A percentile compares a stretch with the other conserved stretches of the same genome.
phyloP scores from a whole-genome alignment of 2,888 invertebrate species.

The Pinctada fucata region DNA sequence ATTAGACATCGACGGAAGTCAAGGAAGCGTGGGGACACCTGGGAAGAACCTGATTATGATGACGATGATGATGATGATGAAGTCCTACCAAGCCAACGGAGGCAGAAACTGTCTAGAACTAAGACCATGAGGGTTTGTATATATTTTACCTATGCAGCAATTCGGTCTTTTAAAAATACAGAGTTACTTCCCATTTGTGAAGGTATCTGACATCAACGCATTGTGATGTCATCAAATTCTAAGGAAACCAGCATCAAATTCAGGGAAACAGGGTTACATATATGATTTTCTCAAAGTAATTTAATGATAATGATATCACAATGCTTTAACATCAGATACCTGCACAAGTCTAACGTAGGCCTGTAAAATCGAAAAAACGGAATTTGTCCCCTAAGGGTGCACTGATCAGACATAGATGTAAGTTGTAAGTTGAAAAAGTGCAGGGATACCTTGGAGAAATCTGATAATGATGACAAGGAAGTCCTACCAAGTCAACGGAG shows the following conservation, averaged over 20 bases:
- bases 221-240: too few species aligned
- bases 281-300: too few species aligned
- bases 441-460: conserved; percentile 27
- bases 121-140: conserved; percentile 50
- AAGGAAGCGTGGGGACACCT: conserved; percentile 30
- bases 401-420: conserved; percentile 46
- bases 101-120: conserved; percentile 38
- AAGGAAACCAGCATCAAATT: too few species aligned
- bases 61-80: conserved; percentile 49
- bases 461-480: conserved; percentile 43
- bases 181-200: too few species aligned
- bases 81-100: conserved; percentile 48
- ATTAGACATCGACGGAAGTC: conserved; percentile 48
- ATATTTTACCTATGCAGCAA: too few species aligned
- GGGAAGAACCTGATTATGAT: conserved; percentile 41
- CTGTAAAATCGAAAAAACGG: too few species aligned
- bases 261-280: too few species aligned
- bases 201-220: too few species aligned
- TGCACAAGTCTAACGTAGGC: too few species aligned
- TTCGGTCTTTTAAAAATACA: too few species aligned
- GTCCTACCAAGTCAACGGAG: conserved; percentile 49
- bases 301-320: too few species aligned
- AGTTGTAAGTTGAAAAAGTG: conserved; percentile 32
- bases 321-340: too few species aligned
- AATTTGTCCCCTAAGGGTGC: conserved; percentile 32